A percentile compares a stretch with the other conserved stretches of the same genome.
Conservation (phyloP, 2,113 vertebrate species). For the Mesocricetus auratus region DNA sequence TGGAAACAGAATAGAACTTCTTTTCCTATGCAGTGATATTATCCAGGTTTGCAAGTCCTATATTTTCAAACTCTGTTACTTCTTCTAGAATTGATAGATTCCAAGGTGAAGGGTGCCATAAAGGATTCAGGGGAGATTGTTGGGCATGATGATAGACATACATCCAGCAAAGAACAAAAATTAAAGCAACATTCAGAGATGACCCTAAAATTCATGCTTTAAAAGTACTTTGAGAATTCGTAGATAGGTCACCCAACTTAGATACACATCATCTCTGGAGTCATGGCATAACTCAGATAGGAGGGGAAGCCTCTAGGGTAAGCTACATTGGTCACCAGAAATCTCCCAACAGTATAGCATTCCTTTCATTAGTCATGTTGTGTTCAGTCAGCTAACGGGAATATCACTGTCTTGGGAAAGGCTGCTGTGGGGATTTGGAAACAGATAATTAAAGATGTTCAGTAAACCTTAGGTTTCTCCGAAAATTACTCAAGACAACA, state of each 20-base stretch:
- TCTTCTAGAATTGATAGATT: neutral
- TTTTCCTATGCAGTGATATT: rapidly evolving
- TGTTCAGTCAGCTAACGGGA: neutral
- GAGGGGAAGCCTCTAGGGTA: neutral
- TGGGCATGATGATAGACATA: neutral
- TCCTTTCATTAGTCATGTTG: slow-evolving; percentile 4
- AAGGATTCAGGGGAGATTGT: neutral
- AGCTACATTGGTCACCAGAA: neutral
- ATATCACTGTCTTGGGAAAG: neutral
- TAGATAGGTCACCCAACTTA: slow-evolving; percentile 11
- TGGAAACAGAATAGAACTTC: neutral
- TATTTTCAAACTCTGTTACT: neutral
- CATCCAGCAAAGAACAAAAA: neutral
- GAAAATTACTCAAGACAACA: slow-evolving; percentile 2
- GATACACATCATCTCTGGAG: neutral
- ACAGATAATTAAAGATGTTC: slow-evolving; percentile 1
- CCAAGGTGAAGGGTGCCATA: neutral
- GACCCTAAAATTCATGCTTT: slow-evolving; percentile 4
- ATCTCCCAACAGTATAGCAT: neutral
- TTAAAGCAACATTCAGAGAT: neutral
- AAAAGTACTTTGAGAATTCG: neutral
- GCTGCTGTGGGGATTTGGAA: neutral
- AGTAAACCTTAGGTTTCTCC: neutral
- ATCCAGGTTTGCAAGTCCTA: neutral
- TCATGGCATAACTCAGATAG: neutral